phyloP scores from a whole-genome alignment of 2,797 vertebrate species.

The Silurus aristotelis region DNA sequence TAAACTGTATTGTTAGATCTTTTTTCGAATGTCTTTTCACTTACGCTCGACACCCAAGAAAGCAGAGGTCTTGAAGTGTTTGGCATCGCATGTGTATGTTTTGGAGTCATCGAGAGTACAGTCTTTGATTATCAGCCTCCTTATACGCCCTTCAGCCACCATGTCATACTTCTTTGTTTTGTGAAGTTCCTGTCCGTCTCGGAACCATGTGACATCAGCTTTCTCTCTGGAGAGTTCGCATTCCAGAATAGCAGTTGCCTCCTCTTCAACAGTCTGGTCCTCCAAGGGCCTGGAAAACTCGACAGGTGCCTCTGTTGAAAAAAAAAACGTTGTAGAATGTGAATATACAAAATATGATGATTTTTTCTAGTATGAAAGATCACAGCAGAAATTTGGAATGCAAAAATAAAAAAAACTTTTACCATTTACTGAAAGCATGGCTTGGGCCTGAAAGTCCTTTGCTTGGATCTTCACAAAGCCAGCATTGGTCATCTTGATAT shows the following conservation, averaged over 20 bases:
- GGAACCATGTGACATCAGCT: conserved; percentile 91
- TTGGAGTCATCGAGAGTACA: conserved; percentile 89
- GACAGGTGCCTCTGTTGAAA: conserved; percentile 83
- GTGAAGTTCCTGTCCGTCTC: conserved; percentile 90
- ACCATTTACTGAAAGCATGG: conserved; percentile 90
- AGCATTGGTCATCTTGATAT: conserved; percentile 87
- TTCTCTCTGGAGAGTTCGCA: conserved; percentile 94
- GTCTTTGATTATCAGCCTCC: conserved; percentile 84
- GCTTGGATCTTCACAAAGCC: conserved; percentile 88
- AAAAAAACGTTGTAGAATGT: neutral
- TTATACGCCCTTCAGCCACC: conserved; percentile 82
- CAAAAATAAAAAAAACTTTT: conserved; percentile 35
- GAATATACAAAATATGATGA: neutral
- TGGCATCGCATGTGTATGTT: conserved; percentile 90
- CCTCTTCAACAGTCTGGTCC: conserved; percentile 96
- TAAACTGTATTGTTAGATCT: neutral
- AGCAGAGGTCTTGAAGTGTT: conserved; percentile 94
- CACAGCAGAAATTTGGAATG: no score
- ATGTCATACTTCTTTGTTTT: conserved; percentile 94
- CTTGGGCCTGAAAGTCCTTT: conserved; percentile 91
- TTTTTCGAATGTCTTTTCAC: conserved; percentile 54
- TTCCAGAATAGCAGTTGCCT: conserved; percentile 86
- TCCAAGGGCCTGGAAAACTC: conserved; percentile 95
- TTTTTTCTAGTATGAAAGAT: neutral
- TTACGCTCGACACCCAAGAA: conserved; percentile 95